These are phyloP conservation scores for Trilocha varians DNA, from an alignment of 2,888 invertebrate genomes.

Conservation along the genomic window DNA sequence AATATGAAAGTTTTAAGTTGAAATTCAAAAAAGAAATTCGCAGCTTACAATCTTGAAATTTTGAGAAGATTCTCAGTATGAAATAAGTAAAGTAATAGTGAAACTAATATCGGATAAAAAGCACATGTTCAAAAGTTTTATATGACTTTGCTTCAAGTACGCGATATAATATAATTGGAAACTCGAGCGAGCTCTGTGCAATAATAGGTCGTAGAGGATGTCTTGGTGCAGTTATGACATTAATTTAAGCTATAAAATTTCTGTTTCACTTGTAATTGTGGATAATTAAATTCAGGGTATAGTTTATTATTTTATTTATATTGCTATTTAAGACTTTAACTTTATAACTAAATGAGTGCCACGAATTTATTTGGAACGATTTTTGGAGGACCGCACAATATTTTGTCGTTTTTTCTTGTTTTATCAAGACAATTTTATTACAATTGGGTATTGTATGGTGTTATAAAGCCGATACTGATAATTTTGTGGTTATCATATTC, in stretches of 20 bases:
- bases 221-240: conserved; percentile 36
- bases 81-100: conserved; percentile 4
- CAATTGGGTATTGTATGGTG: too few species aligned
- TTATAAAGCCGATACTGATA: too few species aligned
- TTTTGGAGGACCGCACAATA: too few species aligned
- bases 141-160: conserved; percentile 61
- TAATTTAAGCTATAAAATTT: conserved; percentile 46
- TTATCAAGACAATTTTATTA: too few species aligned
- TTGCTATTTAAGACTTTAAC: too few species aligned
- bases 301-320: too few species aligned
- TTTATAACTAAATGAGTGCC: too few species aligned
- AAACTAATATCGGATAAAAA: background rate
- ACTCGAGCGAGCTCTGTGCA: conserved; percentile 48
- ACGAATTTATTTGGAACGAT: too few species aligned
- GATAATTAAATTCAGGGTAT: too few species aligned
- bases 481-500: too few species aligned
- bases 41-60: background rate
- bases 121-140: conserved; percentile 52
- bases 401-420: too few species aligned
- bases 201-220: conserved; percentile 24
- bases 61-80: conserved; percentile 10
- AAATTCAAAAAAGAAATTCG: background rate
- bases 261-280: conserved; percentile 12
- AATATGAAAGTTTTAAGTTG: too few species aligned
- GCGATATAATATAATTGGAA: conserved; percentile 67